Evolutionary conservation across 2,888 invertebrate genomes (phyloP), one percentile per base, ranked within the genome.

Genomic region (Caenorhabditis japonica): DNA sequence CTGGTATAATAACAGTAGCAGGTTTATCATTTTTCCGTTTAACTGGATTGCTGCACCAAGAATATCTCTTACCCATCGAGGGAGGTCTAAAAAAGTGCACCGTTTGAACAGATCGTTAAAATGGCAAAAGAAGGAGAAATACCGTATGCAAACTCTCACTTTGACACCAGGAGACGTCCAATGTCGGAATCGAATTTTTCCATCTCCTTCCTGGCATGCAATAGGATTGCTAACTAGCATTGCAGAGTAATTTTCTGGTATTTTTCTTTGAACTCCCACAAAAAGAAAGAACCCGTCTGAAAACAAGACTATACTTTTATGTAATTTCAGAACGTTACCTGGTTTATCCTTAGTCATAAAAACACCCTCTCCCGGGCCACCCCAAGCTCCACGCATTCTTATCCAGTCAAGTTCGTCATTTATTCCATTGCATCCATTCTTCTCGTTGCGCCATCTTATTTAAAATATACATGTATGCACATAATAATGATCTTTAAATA

Each of bases 141-240:
- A 81, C 81, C 81, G 47, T 1, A 76, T 81, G 64, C 85, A 85
- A 8, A 83, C 83, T 27, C 83, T 73, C 19, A 85, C 52, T 33
- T 77, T 59, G 1, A 82, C 83, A 7, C 78, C 73, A 3, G 85
- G 85, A 10, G 81, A 77, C 0, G 82, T 79, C 84, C 84, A 85
- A 47, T 80, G 80, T 30, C 76, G 70, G 47, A 85, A 85, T 5
- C 47, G 51, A 2, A 85, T 25, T 2, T 73, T 25, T 3, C 80
- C 83, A 47, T 85, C 84, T 27, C 82, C 84, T 56, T 82, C 70
- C 44, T 84, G 85, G 36, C 84, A 84, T 52, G 82, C 82, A 2
- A 85, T 73, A 3, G 84, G 84, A 61, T 85, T 83, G 38, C 81
- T 80, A 8, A 83, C 80, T 2, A 84, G 55, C 51, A 84, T 69